Base-by-base conservation (phyloP, 2,888 invertebrate species). In the Hirtodrosophila histrioides region DNA sequence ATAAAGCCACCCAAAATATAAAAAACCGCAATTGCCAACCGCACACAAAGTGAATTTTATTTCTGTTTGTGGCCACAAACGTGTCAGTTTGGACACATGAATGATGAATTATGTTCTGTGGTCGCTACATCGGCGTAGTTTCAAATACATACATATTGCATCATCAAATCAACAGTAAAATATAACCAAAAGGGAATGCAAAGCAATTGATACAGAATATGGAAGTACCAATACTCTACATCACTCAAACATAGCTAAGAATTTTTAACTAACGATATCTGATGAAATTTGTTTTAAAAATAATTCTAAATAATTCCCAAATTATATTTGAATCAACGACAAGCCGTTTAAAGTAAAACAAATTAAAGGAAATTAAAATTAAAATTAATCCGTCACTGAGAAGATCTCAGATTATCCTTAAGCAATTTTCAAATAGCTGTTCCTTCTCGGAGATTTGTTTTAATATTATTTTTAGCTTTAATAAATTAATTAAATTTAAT, bases 31-130 rank as follows among this genome's bases (percentile, higher is more conserved):
- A 75, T 75, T 79, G 66, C 33, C 49, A 62, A 67, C 78, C 80
- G 69, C 78, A 75, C 70, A 75, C 86, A 84, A 84, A 86, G 84
- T 84, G 84, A 86, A 84, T 84, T 81, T 84, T 78, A 78, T 81
- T 76, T 78, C 60, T 68, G 78, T 72, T 79, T 81, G 86, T 67
- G 86, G 84, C 84, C 86, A 81, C 86, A 86, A 81, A 83, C 82
- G 84, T 84, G 86, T 78, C 86, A 78, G 69, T 69, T 84, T 63
- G 78, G 73, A 86, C 86, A 83, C 86, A 78, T 84, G 84, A 83
- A 84, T 84, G 84, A 84, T 84, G 81, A 83, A 84, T 86, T 86
- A 81, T 70, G 44, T 76, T 70, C 49, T 60, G 60, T 61, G 64
- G 67, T 84, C 65, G 48, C 27, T 56, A 44, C 49, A 62, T 37